phyloP scores from a whole-genome alignment of 2,797 vertebrate species.

The Brachymystax lenok region DNA sequence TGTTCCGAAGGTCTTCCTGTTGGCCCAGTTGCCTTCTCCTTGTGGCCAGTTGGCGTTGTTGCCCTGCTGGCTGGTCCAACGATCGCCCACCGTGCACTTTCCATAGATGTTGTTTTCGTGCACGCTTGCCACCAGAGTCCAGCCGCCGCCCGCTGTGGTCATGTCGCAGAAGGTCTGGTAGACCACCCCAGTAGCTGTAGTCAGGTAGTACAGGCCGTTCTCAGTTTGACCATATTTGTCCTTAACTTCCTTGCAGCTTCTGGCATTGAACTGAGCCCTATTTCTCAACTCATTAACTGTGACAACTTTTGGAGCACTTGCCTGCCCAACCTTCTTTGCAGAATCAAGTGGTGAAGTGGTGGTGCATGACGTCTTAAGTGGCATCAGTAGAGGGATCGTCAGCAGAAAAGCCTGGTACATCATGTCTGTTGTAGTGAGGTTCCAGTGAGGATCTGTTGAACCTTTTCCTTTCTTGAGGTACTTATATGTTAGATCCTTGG shows the following conservation, averaged over 20 bases:
- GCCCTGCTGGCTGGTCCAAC: slow-evolving; percentile 73
- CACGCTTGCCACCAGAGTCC: slow-evolving; percentile 74
- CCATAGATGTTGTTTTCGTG: slow-evolving; percentile 65
- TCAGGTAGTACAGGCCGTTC: slow-evolving; percentile 66
- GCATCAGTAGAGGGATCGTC: too few species aligned
- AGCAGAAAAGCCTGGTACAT: background rate
- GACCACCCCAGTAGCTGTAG: slow-evolving; percentile 41
- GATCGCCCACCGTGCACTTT: slow-evolving; percentile 53
- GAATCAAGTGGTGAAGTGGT: too few species aligned
- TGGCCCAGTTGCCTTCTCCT: slow-evolving; percentile 55
- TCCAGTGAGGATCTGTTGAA: background rate
- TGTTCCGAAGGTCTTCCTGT: slow-evolving; percentile 56
- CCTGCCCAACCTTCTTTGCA: background rate
- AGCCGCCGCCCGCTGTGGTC: slow-evolving; percentile 68
- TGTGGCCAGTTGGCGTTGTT: slow-evolving; percentile 20
- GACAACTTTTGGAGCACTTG: background rate
- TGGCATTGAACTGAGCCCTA: background rate
- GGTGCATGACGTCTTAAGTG: too few species aligned
- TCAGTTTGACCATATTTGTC: background rate
- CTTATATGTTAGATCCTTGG: background rate
- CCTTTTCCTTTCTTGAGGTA: background rate
- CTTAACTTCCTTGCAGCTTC: slow-evolving; percentile 23
- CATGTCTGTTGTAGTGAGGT: background rate
- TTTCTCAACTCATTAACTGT: background rate
- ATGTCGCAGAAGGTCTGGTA: slow-evolving; percentile 79